phyloP scores from a whole-genome alignment of 2,888 invertebrate species.

The Spodoptera littoralis region DNA sequence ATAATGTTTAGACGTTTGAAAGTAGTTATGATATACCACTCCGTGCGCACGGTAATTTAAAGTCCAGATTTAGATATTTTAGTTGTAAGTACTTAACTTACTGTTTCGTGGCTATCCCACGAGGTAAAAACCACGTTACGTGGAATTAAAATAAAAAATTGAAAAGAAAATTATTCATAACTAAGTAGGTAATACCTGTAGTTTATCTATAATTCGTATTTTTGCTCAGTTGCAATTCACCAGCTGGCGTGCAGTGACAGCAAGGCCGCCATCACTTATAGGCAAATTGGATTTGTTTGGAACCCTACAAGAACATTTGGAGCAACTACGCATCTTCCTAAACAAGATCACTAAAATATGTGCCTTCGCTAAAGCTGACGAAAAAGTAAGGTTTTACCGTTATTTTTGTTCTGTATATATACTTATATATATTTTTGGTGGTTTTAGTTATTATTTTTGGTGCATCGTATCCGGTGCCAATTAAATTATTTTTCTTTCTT shows the following conservation, averaged over 20 bases:
- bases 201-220: neutral
- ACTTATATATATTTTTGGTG: too few species aligned
- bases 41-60: slow-evolving; percentile 75
- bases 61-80: neutral
- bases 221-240: slow-evolving; percentile 67
- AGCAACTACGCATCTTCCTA: slow-evolving; percentile 79
- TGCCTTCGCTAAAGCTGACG: slow-evolving; percentile 63
- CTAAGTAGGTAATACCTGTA: too few species aligned
- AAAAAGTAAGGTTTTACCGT: slow-evolving; percentile 62
- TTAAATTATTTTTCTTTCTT: too few species aligned
- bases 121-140: too few species aligned
- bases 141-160: too few species aligned
- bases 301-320: slow-evolving; percentile 76
- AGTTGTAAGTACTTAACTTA: neutral
- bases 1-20: slow-evolving; percentile 79
- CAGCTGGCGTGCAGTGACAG: slow-evolving; percentile 75
- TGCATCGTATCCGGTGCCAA: too few species aligned
- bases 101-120: neutral
- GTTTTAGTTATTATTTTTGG: too few species aligned
- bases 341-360: slow-evolving; percentile 76
- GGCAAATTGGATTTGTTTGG: slow-evolving; percentile 77
- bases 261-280: slow-evolving; percentile 82
- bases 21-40: slow-evolving; percentile 81
- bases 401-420: too few species aligned
- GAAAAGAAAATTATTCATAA: too few species aligned